Conservation (phyloP, 2,888 invertebrate genomes). For the Halictus quadricinctus region DNA sequence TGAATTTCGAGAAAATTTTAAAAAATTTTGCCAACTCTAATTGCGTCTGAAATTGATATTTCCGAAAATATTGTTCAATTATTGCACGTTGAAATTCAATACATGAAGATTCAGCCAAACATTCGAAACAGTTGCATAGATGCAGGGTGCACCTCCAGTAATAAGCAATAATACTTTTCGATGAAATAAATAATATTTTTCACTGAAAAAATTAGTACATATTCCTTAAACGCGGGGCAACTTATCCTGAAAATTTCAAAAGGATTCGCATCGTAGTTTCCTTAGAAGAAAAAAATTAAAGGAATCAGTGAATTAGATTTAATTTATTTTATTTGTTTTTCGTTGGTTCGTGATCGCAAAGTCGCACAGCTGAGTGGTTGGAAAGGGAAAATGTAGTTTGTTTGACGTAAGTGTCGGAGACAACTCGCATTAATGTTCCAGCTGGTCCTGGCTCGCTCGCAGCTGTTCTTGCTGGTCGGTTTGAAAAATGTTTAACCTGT, state of each 20-base stretch:
- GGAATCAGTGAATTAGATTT: no score
- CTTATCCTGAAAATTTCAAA: neutral
- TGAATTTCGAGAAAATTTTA: neutral
- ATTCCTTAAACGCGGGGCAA: no score
- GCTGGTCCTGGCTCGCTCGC: neutral
- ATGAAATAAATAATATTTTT: no score
- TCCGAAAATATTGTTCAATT: neutral
- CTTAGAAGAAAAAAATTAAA: neutral
- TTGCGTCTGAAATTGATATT: neutral
- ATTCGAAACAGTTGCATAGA: neutral
- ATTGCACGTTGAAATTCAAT: neutral
- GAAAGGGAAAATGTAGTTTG: neutral
- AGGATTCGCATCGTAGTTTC: no score
- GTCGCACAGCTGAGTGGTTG: no score
- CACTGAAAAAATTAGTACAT: no score
- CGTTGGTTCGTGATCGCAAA: no score
- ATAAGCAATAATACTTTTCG: no score
- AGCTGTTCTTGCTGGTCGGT: conserved; percentile 11
- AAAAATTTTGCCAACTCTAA: neutral
- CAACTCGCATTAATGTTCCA: neutral
- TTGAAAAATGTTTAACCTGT: conserved; percentile 49
- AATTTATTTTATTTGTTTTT: no score
- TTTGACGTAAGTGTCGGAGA: neutral
- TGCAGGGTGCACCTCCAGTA: neutral
- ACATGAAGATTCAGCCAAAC: neutral